phyloP scores from a whole-genome alignment of 2,113 vertebrate genomes.

The Larimichthys polyactis region DNA sequence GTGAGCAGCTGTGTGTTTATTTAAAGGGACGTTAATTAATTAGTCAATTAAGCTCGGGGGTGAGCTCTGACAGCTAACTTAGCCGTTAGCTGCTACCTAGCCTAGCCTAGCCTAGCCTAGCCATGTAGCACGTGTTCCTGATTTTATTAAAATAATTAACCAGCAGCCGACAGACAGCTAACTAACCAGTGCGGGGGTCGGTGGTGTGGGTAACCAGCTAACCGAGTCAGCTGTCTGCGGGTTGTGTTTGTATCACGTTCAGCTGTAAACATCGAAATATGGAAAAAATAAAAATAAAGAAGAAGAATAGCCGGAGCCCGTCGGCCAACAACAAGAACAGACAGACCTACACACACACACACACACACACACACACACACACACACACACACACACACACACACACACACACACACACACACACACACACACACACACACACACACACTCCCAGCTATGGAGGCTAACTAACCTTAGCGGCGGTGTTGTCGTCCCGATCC shows the following conservation, averaged over 20 bases:
- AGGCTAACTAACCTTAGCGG: conserved; percentile 81
- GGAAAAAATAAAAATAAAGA: too few relatives aligned
- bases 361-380: too few relatives aligned
- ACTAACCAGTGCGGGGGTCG: not conserved
- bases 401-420: not conserved
- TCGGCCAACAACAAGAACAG: conserved; percentile 68
- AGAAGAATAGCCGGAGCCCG: conserved; percentile 75
- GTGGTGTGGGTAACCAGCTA: not conserved
- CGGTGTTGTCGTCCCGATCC: conserved; percentile 59
- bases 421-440: not conserved
- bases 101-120: conserved; percentile 68
- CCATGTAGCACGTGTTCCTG: conserved; percentile 80
- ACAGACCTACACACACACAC: not conserved
- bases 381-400: not conserved
- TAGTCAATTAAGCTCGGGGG: not conserved
- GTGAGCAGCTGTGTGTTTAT: not conserved
- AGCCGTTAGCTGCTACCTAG: conserved; percentile 56
- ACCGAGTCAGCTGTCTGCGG: not conserved
- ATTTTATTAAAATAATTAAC: conserved; percentile 72
- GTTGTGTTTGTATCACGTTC: not conserved
- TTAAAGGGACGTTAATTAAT: not conserved
- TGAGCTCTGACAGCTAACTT: not conserved
- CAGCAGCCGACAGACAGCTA: conserved; percentile 17
- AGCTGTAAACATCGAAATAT: not conserved
- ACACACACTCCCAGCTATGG: conserved; percentile 36